Conservation (phyloP, 1,140 invertebrate species). For the Ladona fulva region DNA sequence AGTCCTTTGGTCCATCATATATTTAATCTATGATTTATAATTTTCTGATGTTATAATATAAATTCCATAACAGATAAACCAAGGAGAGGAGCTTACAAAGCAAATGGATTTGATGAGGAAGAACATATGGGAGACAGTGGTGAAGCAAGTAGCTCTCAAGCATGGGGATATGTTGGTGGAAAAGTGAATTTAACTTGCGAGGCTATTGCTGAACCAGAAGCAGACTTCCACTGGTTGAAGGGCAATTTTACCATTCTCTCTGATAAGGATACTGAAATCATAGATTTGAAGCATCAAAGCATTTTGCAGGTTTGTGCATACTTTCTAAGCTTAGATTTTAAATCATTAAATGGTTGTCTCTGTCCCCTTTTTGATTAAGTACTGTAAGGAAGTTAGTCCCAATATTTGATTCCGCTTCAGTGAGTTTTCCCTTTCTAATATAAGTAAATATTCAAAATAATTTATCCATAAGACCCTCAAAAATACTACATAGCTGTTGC, state of each 20-base stretch:
- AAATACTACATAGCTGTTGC: too few relatives aligned
- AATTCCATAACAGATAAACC: conserved; percentile 39
- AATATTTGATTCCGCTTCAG: too few relatives aligned
- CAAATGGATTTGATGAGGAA: conserved; percentile 13
- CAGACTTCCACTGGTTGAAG: conserved; percentile 44
- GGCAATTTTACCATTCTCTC: conserved; percentile 22
- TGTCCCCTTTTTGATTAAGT: too few relatives aligned
- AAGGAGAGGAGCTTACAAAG: conserved; percentile 23
- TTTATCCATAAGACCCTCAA: too few relatives aligned
- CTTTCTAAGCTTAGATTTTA: too few relatives aligned
- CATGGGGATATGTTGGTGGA: conserved; percentile 39
- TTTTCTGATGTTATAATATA: too few relatives aligned
- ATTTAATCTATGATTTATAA: too few relatives aligned
- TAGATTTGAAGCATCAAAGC: conserved; percentile 24
- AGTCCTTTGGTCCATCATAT: too few relatives aligned
- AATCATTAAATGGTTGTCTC: too few relatives aligned
- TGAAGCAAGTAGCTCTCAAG: not conserved
- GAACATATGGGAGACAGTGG: conserved; percentile 19
- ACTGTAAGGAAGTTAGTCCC: too few relatives aligned
- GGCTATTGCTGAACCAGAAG: conserved; percentile 44
- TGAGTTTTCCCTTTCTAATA: too few relatives aligned
- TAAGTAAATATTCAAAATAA: too few relatives aligned
- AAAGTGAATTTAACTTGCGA: conserved; percentile 45
- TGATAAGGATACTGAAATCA: conserved; percentile 22
- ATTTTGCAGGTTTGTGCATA: conserved; percentile 23